These are phyloP conservation scores for Perodicticus potto DNA, from an alignment of 2,797 vertebrate species.

Conservation along the genomic window DNA sequence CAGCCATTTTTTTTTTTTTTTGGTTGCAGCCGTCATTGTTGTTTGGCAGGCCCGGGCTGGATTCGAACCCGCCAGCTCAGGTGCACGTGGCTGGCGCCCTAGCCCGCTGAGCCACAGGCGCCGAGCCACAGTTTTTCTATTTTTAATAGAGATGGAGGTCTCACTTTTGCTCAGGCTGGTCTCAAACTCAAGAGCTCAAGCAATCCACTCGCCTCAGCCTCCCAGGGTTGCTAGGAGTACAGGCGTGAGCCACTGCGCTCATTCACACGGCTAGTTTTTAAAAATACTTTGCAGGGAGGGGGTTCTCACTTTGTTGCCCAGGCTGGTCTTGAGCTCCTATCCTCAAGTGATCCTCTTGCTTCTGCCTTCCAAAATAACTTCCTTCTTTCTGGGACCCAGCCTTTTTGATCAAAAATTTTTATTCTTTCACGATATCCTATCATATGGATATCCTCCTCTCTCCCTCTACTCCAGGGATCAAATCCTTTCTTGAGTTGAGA, in stretches of 20 bases:
- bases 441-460: not conserved
- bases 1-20: no score
- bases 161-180: not conserved
- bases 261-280: no score
- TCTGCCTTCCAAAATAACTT: no score
- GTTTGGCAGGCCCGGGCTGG: no score
- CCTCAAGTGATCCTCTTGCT: no score
- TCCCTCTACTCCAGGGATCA: constrained; percentile 4
- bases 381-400: not conserved
- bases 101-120: no score
- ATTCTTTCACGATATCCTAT: constrained; percentile 44
- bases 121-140: not conserved
- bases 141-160: not conserved
- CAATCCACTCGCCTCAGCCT: not conserved
- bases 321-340: no score
- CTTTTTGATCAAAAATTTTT: constrained; percentile 44
- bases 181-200: not conserved
- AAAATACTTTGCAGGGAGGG: no score
- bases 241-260: not conserved
- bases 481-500: constrained; percentile 49
- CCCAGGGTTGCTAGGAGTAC: not conserved
- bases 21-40: no score
- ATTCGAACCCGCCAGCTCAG: no score
- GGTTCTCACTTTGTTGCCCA: no score
- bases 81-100: no score